Evolutionary conservation across 2,113 vertebrate genomes (phyloP).

Genomic region (Chloropsis cyanopogon): DNA sequence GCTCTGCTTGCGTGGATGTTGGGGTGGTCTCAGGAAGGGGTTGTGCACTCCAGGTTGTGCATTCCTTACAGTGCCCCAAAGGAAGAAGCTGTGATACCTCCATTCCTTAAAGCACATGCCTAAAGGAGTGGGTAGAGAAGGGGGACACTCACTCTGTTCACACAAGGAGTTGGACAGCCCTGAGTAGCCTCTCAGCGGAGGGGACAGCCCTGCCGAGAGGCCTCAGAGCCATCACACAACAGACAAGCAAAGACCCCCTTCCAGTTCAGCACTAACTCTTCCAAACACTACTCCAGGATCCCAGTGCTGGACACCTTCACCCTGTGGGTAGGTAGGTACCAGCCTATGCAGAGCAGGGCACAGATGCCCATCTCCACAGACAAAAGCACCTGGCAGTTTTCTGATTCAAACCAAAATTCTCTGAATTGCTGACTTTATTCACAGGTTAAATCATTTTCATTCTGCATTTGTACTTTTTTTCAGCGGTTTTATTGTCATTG

Average conservation of each 20-base stretch:
- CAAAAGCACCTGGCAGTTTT: background rate
- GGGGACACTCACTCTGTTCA: background rate
- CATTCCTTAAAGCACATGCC: background rate
- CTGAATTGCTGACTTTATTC: background rate
- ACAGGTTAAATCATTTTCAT: background rate
- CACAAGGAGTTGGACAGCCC: background rate
- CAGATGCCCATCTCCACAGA: background rate
- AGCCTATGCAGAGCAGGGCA: background rate
- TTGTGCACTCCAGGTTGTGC: fast-evolving
- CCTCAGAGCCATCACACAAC: background rate
- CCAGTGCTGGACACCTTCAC: background rate
- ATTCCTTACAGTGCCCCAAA: background rate
- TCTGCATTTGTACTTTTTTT: background rate
- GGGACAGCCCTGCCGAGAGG: background rate
- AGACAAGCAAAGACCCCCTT: background rate
- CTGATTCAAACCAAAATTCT: background rate
- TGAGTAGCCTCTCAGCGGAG: background rate
- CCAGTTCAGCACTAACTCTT: background rate
- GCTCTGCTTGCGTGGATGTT: background rate
- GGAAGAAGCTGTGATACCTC: background rate
- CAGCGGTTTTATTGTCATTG: background rate
- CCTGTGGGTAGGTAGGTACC: background rate
- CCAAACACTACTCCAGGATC: background rate
- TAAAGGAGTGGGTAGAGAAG: too few species aligned
- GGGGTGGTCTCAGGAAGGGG: background rate